Evolutionary conservation across 2,113 vertebrate species (phyloP).

Genomic region (Seriola aureovittata): DNA sequence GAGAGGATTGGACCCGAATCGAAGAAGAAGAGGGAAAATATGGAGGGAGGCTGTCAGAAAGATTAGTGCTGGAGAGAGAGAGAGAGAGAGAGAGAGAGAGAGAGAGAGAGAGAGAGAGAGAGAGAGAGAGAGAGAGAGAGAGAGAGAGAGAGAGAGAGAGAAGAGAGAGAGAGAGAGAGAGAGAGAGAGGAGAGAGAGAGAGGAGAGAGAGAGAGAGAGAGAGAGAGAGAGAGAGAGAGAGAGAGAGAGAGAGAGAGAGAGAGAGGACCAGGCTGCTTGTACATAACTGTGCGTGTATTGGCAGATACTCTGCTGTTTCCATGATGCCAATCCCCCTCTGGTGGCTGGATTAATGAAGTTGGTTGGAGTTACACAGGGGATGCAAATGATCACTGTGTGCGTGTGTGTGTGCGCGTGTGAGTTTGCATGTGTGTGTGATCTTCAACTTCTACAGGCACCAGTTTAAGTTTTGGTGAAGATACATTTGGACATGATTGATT

Average conservation of each 20-base stretch:
- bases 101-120: not conserved
- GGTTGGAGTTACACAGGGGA: constrained; percentile 43
- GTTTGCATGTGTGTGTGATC: not conserved
- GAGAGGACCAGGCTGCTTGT: constrained; percentile 10
- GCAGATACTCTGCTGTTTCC: constrained; percentile 34
- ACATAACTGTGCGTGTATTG: constrained; percentile 37
- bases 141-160: too few relatives aligned
- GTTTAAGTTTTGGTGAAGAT: not conserved
- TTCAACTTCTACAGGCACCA: not conserved
- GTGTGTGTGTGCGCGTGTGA: constrained; percentile 5
- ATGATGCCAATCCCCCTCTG: constrained; percentile 52
- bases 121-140: not conserved
- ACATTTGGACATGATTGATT: not conserved
- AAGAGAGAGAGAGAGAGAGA: not conserved
- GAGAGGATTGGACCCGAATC: constrained; percentile 43
- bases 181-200: not conserved
- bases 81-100: not conserved
- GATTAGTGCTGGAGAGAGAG: constrained; percentile 49
- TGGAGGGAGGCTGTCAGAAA: constrained; percentile 48
- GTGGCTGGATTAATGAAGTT: constrained; percentile 59
- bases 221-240: constrained; percentile 10
- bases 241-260: not conserved
- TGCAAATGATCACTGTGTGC: not conserved
- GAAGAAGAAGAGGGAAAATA: constrained; percentile 36
- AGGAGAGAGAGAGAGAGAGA: constrained; percentile 12